Percentiles rank a stretch among this genome's conserved stretches.
Conservation (phyloP, 2,113 vertebrate genomes). For the Brienomyrus longianalis region DNA sequence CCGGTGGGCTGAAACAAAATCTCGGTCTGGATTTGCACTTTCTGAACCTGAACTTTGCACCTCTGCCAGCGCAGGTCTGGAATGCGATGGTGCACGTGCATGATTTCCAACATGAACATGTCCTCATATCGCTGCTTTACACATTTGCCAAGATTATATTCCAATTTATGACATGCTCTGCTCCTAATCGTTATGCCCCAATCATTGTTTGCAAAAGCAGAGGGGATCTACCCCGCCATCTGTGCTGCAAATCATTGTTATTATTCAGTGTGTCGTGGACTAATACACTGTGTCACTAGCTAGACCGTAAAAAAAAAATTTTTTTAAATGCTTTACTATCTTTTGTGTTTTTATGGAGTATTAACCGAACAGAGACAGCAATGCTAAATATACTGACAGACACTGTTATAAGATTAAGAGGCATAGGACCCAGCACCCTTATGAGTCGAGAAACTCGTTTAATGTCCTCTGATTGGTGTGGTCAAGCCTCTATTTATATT, state of each 20-base stretch:
- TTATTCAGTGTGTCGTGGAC: constrained; percentile 45
- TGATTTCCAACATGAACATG: not conserved
- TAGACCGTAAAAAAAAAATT: constrained; percentile 20
- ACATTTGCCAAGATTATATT: not conserved
- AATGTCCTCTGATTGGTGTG: constrained; percentile 46
- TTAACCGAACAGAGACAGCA: constrained; percentile 43
- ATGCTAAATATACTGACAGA: constrained; percentile 37
- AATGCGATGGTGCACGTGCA: not conserved
- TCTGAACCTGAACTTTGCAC: not conserved
- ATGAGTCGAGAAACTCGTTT: constrained; percentile 39
- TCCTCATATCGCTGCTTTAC: not conserved
- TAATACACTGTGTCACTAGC: constrained; percentile 16
- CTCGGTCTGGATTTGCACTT: not conserved
- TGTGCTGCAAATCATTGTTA: constrained; percentile 24
- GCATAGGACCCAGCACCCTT: constrained; percentile 50
- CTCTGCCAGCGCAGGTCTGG: not conserved
- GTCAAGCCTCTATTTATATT: constrained; percentile 42
- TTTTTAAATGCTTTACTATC: constrained; percentile 43
- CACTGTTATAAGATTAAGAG: constrained; percentile 50
- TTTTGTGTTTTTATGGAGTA: constrained; percentile 39
- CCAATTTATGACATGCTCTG: not conserved
- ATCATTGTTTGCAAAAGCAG: not conserved
- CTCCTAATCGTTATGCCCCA: not conserved
- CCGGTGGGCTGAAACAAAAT: not conserved
- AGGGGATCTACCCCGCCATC: not conserved